Base-by-base conservation (phyloP, 2,888 invertebrate species). In the Clepsis dumicolana region DNA sequence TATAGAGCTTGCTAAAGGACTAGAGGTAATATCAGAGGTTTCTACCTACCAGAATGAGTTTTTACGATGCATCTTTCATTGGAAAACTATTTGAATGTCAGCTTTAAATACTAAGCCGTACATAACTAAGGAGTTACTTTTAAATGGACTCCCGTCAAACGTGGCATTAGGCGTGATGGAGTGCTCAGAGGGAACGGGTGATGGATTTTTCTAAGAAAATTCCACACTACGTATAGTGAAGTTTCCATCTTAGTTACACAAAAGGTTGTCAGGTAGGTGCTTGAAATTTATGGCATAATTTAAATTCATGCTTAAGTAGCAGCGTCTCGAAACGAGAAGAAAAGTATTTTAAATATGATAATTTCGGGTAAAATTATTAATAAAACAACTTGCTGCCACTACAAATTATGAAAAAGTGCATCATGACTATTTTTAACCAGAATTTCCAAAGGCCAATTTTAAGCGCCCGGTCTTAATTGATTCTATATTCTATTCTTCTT, bases 141-240 rank as follows among this genome's bases (percentile, higher is more conserved):
- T 44, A 16, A 44, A 44, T 44, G 44, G 44, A 4, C 38, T 44
- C 18, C 44, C 18, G 44, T 18, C 44, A 44, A 44, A 12, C 12
- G 29, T 16, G 12, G 54, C 18, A 24, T 54, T 18, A 54, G 29
- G 16, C 27, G 29, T 54, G 29, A 54, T 54, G 32, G 32, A 54
- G 54, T 32, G 29, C 54, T 54, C 18, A 18, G 18, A 12, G 16
- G 32, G 54, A 54, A 32, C 8, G 29, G 32, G 29, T 32, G 32
- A 32, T 54, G 54, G 54, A 54, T 54, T 29, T 54, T 18, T 32
- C 18, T n/a, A 32, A 8, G 12, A 48, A 48, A 48, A 18, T 32
- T 32, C 21, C 18, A 35, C 10, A 21, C 35, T 32, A 35, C 12
- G 21, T 14, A 1, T n/a, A 25, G 25, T 25, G n/a, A 21, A 12